Percentiles rank a stretch among this genome's conserved stretches.
These are phyloP conservation scores for Alloplasta piceator DNA, from an alignment of 2,888 invertebrate genomes.

Conservation along the genomic window DNA sequence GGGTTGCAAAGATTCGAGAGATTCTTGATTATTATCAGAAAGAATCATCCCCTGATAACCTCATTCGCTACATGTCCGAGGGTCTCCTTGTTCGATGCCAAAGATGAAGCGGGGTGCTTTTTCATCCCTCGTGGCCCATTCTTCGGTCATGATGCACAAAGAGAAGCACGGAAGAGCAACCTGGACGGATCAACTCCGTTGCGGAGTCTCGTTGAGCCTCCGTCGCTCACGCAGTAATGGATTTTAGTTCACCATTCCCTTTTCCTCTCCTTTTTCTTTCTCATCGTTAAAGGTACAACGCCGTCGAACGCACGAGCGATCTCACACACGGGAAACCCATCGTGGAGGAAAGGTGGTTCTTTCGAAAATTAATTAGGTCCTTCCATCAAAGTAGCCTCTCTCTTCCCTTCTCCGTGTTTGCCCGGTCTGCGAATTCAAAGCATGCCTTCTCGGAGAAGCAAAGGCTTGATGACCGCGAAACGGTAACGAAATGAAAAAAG, in stretches of 20 bases:
- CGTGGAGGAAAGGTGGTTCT: slow-evolving; percentile 14
- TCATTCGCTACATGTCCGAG: slow-evolving; percentile 26
- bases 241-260: slow-evolving; percentile 35
- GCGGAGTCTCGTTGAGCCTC: slow-evolving; percentile 43
- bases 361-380: slow-evolving; percentile 64
- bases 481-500: slow-evolving; percentile 6
- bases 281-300: slow-evolving; percentile 22
- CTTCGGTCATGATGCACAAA: slow-evolving; percentile 35
- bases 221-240: slow-evolving; percentile 53
- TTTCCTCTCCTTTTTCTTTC: slow-evolving; percentile 30
- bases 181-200: slow-evolving; percentile 49
- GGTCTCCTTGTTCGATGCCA: slow-evolving; percentile 35
- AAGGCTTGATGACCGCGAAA: slow-evolving; percentile 35
- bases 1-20: slow-evolving; percentile 13
- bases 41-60: slow-evolving; percentile 52
- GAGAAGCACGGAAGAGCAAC: slow-evolving; percentile 43
- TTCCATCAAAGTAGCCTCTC: slow-evolving; percentile 63
- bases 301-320: slow-evolving; percentile 9
- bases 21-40: slow-evolving; percentile 46
- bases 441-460: neutral
- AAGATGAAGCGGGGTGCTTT: slow-evolving; percentile 34
- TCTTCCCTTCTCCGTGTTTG: slow-evolving; percentile 16
- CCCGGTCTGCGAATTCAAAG: slow-evolving; percentile 20
- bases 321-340: slow-evolving; percentile 31
- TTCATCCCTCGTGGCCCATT: slow-evolving; percentile 27